Conservation (phyloP, 2,888 invertebrate species). For the Lordiphosa fenestrarum region DNA sequence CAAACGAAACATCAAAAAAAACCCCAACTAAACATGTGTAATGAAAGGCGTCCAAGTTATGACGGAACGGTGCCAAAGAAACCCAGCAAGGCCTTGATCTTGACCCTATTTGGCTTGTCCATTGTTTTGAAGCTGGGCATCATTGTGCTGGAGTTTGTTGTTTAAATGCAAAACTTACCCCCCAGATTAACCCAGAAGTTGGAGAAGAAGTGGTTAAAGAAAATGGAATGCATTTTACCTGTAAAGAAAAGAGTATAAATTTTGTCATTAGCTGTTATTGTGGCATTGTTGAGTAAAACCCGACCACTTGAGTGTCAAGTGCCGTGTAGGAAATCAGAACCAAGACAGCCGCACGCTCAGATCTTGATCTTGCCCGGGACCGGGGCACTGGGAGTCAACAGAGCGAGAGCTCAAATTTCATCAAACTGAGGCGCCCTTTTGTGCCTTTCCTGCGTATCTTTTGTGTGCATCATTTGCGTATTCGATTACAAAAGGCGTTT, state of each 20-base stretch:
- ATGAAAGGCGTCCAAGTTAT: too few relatives aligned
- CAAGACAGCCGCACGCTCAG: too few relatives aligned
- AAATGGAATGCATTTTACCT: conserved; percentile 40
- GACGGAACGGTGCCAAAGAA: not conserved
- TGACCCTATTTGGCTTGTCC: conserved; percentile 47
- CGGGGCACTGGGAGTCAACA: too few relatives aligned
- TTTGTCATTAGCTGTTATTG: conserved; percentile 27
- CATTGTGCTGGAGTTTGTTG: conserved; percentile 41
- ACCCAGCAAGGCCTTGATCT: conserved; percentile 33
- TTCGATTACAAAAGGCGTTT: conserved; percentile 38
- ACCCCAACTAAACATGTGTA: not conserved
- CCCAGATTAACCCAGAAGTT: too few relatives aligned
- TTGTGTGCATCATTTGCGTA: conserved; percentile 26
- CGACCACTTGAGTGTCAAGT: too few relatives aligned
- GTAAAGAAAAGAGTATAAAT: conserved; percentile 26
- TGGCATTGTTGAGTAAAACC: not conserved
- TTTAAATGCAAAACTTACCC: conserved; percentile 20
- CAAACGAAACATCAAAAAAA: too few relatives aligned
- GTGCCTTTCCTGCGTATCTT: not conserved
- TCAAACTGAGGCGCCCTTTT: not conserved
- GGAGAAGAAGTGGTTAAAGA: not conserved
- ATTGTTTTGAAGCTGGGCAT: conserved; percentile 45
- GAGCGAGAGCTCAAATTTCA: conserved; percentile 2
- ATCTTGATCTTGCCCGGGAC: too few relatives aligned
- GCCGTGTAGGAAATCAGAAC: too few relatives aligned